Evolutionary conservation across 2,888 invertebrate genomes (phyloP), one percentile per base, ranked within the genome.

Genomic region (Folsomia manolachei): DNA sequence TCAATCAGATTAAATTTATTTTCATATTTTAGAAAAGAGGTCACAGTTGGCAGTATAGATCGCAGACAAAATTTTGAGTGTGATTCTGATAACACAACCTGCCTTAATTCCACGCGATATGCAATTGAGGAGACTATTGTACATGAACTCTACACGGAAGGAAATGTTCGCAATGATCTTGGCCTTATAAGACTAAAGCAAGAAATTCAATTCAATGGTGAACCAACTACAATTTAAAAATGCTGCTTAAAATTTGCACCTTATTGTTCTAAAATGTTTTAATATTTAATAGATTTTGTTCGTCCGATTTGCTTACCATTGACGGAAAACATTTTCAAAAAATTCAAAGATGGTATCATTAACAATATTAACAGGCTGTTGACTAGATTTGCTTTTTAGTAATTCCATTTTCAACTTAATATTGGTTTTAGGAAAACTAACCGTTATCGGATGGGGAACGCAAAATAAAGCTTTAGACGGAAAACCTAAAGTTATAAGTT

Each of bases 251-350:
- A 25, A 23, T 23, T 26, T 65, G 27, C 18, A n/a, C 9, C 24
- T 9, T 63, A 63, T 26, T 27, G 27, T 65, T 39, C 68, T n/a
- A 24, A 25, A 23, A 19, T 68, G 11, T 4, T 60, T 18, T 24
- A 23, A 52, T 63, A 24, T 7, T 9, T 21, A 14, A 21, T 62
- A 78, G 79, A 72, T 7, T 73, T 69, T 26, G 73, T 76, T 18
- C 52, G 76, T 21, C 79, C 79, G 18, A 74, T 79, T 19, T 79
- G 79, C 27, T 60, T 79, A 19, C 79, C 79, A 25, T 21, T 61
- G 24, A 63, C 27, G 51, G 79, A 79, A 52, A 69, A 73, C 1
- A 60, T 70, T n/a, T 63, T 76, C 2, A 69, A 67, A 18, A 62
- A 73, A 21, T 78, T 75, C 75, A 61, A 39, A 11, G 75, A 78